Percentiles rank a stretch among this genome's conserved stretches.
phyloP scores from a whole-genome alignment of 2,888 invertebrate genomes.

The Hetaerina titia region DNA sequence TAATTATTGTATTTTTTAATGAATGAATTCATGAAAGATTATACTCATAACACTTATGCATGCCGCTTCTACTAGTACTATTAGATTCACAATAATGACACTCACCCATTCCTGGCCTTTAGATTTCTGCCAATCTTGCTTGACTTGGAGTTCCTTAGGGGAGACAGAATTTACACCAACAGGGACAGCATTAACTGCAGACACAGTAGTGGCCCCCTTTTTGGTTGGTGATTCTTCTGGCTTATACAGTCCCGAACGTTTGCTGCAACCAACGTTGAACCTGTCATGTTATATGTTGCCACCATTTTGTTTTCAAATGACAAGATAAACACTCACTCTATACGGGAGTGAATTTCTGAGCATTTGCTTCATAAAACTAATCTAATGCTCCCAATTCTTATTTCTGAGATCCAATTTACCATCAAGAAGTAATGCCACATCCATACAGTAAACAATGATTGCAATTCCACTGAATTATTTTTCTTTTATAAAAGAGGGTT shows the following conservation, averaged over 20 bases:
- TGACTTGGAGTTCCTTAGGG: constrained; percentile 40
- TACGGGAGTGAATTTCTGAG: neutral
- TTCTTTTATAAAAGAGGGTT: too few relatives aligned
- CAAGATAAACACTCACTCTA: constrained; percentile 71
- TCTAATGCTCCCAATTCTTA: neutral
- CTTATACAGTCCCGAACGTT: constrained; percentile 75
- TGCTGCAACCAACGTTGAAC: constrained; percentile 77
- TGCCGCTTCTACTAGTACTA: neutral
- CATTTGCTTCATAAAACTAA: neutral
- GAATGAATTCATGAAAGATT: neutral
- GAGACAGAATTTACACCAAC: neutral
- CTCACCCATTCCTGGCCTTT: constrained; percentile 55
- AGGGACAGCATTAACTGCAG: neutral
- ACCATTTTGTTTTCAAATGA: constrained; percentile 72
- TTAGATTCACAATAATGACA: neutral
- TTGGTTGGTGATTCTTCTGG: constrained; percentile 57
- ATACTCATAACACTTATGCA: neutral
- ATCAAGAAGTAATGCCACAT: too few relatives aligned
- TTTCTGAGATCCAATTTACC: neutral
- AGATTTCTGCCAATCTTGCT: constrained; percentile 55
- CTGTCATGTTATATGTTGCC: constrained; percentile 70
- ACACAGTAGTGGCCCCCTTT: neutral
- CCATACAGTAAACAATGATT: too few relatives aligned
- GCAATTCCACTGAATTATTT: too few relatives aligned
- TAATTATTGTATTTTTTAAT: neutral